Conservation (phyloP, 2,888 invertebrate species). For the Atethmia centrago region DNA sequence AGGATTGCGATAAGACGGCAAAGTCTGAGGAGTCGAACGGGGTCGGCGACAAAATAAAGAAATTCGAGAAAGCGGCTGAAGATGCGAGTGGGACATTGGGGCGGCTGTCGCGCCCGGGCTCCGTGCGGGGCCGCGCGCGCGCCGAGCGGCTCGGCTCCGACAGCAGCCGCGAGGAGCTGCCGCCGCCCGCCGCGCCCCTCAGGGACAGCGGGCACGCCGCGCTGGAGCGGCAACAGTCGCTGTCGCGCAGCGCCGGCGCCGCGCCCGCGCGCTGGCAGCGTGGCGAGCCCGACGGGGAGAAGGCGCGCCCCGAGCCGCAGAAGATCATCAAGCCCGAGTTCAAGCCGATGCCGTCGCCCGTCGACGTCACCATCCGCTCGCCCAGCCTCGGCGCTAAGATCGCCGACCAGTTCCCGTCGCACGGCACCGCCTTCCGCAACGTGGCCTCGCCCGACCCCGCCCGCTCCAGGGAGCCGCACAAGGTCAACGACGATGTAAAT, state of each 20-base stretch:
- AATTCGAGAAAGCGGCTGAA: slow-evolving; percentile 87
- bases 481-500: slow-evolving; percentile 79
- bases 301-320: slow-evolving; percentile 82
- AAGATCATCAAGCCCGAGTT: slow-evolving; percentile 87
- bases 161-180: slow-evolving; percentile 74
- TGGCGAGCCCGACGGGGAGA: slow-evolving; percentile 75
- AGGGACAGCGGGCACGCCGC: slow-evolving; percentile 72
- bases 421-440: slow-evolving; percentile 87
- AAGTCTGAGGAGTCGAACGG: slow-evolving; percentile 82
- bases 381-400: slow-evolving; percentile 85
- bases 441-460: slow-evolving; percentile 82
- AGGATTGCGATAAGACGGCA: slow-evolving; percentile 25
- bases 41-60: slow-evolving; percentile 88
- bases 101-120: slow-evolving; percentile 81
- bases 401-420: slow-evolving; percentile 86
- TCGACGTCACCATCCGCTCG: slow-evolving; percentile 85
- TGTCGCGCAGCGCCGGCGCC: slow-evolving; percentile 70
- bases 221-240: slow-evolving; percentile 75
- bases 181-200: slow-evolving; percentile 82
- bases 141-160: slow-evolving; percentile 72
- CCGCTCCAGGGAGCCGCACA: slow-evolving; percentile 69
- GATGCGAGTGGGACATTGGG: slow-evolving; percentile 78
- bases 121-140: slow-evolving; percentile 74
- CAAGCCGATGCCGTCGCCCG: slow-evolving; percentile 83
- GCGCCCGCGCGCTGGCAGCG: slow-evolving; percentile 78